Conservation (phyloP, 2,113 vertebrate species). For the Festucalex cinctus region DNA sequence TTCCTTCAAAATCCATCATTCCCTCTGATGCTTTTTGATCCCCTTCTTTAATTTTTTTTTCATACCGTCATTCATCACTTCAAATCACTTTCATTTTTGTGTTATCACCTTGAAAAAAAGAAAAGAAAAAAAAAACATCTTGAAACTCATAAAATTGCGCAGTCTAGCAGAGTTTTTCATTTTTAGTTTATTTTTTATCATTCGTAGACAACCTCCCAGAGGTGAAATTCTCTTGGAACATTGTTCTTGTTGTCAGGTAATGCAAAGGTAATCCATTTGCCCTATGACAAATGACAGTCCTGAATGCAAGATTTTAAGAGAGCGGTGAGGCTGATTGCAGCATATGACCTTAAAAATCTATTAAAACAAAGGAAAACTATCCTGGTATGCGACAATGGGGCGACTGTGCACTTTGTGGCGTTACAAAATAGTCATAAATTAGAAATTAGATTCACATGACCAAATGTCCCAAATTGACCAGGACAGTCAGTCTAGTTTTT, state of each 20-base stretch:
- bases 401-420: background rate
- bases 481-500: no score
- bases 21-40: conserved; percentile 56
- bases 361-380: background rate
- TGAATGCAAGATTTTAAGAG: background rate
- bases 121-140: background rate
- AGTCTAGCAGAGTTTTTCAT: conserved; percentile 10
- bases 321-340: background rate
- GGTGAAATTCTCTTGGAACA: conserved; percentile 19
- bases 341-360: background rate
- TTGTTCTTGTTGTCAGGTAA: conserved; percentile 30
- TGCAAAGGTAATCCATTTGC: conserved; percentile 20
- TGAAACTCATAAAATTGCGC: background rate
- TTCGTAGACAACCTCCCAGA: conserved; percentile 17
- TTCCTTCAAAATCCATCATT: conserved; percentile 40
- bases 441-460: no score
- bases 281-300: conserved; percentile 13
- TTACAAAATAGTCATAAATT: background rate
- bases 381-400: background rate
- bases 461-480: no score
- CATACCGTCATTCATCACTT: conserved; percentile 23
- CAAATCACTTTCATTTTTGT: conserved; percentile 11
- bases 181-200: conserved; percentile 15
- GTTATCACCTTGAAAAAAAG: background rate
- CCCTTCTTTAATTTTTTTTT: conserved; percentile 20